Conservation (phyloP, 2,113 vertebrate genomes). For the Neotragus pygmaeus region DNA sequence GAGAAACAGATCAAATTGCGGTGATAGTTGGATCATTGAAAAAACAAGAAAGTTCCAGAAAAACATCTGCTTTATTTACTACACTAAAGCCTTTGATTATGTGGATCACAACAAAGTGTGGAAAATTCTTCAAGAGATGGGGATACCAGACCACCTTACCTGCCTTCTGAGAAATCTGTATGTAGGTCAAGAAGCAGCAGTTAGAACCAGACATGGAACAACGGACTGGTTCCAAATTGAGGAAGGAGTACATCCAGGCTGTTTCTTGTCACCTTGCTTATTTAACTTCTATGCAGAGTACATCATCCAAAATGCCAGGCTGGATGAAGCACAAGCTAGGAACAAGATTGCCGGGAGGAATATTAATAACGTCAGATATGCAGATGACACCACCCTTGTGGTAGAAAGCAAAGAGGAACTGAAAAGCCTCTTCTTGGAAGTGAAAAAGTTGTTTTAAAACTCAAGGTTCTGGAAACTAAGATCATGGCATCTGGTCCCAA, state of each 20-base stretch:
- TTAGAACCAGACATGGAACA: neutral
- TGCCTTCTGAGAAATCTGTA: neutral
- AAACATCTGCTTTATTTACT: neutral
- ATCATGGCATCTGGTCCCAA: neutral
- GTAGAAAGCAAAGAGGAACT: neutral
- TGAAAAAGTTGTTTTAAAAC: neutral
- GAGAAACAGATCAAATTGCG: neutral
- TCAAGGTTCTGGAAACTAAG: neutral
- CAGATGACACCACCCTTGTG: neutral
- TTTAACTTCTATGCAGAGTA: neutral
- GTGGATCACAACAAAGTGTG: neutral
- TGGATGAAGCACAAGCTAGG: neutral
- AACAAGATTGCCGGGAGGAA: neutral
- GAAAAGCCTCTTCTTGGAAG: neutral
- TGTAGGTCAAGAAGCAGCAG: neutral
- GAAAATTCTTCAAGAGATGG: neutral
- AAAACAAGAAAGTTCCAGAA: neutral
- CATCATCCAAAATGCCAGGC: neutral
- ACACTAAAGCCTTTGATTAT: neutral
- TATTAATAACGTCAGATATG: neutral
- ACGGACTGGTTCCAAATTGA: neutral
- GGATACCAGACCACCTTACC: neutral
- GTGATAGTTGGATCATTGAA: neutral
- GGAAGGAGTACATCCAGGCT: neutral
- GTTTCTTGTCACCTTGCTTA: neutral